phyloP scores from a whole-genome alignment of 2,888 invertebrate species.

The Proisotoma minuta region DNA sequence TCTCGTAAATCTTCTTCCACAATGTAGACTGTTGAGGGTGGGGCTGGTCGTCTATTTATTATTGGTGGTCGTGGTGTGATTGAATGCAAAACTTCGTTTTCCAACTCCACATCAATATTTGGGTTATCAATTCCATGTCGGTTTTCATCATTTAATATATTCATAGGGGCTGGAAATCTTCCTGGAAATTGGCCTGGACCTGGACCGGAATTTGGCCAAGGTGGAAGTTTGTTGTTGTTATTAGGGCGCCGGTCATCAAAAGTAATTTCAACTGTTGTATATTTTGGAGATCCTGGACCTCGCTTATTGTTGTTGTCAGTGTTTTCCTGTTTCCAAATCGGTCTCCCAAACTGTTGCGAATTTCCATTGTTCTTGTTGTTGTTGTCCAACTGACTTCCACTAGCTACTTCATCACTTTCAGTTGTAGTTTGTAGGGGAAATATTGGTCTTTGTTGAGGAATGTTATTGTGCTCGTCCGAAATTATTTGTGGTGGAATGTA shows the following conservation, averaged over 20 bases:
- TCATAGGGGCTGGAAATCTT: not conserved
- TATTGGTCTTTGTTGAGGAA: not conserved
- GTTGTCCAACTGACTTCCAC: not conserved
- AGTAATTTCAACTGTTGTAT: not conserved
- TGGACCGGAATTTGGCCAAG: not conserved
- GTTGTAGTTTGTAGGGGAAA: not conserved
- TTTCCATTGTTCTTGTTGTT: not conserved
- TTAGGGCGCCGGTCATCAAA: not conserved
- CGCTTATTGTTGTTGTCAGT: not conserved
- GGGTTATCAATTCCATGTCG: not conserved
- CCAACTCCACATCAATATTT: not conserved
- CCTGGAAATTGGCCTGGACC: not conserved
- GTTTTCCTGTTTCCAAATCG: not conserved
- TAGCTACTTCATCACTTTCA: not conserved
- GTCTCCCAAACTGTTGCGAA: not conserved
- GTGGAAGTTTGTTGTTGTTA: too few species aligned
- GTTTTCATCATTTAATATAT: not conserved
- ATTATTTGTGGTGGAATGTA: not conserved
- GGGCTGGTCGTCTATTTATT: not conserved
- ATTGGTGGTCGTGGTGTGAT: not conserved
- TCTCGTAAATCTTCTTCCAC: not conserved
- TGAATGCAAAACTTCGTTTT: not conserved
- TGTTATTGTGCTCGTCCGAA: not conserved
- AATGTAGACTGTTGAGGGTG: constrained; percentile 1
- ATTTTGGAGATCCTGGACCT: not conserved